These are phyloP conservation scores for Eumaeus atala DNA, from an alignment of 1,140 invertebrate genomes.

Conservation along the genomic window DNA sequence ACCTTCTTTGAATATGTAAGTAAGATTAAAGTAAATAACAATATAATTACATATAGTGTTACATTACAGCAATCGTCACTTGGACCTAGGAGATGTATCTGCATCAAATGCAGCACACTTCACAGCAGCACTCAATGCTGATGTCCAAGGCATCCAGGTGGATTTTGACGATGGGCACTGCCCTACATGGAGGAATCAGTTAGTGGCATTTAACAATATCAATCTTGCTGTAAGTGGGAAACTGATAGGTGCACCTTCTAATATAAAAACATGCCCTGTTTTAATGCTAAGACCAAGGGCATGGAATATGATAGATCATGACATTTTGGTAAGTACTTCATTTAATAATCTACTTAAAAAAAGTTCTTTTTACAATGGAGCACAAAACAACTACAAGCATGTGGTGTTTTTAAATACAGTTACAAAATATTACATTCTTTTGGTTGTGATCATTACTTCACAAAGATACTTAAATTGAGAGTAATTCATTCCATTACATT, in stretches of 20 bases:
- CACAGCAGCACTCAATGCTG: constrained; percentile 66
- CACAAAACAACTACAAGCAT: too few species aligned
- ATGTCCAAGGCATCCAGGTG: constrained; percentile 76
- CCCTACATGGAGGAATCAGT: constrained; percentile 82
- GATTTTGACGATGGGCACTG: constrained; percentile 85
- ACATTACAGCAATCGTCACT: constrained; percentile 67
- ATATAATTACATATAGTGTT: neutral
- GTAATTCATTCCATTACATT: too few species aligned
- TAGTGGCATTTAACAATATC: constrained; percentile 79
- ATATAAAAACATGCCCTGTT: constrained; percentile 73
- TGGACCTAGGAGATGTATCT: constrained; percentile 78
- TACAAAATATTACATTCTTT: too few species aligned
- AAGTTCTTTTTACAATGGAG: too few species aligned
- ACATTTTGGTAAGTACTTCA: constrained; percentile 75
- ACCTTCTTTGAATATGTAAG: constrained; percentile 60
- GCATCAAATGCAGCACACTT: constrained; percentile 75
- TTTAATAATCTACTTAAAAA: too few species aligned
- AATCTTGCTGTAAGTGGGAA: constrained; percentile 74
- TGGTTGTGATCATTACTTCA: too few species aligned
- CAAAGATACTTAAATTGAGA: too few species aligned
- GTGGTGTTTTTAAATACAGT: too few species aligned
- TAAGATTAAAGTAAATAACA: constrained; percentile 2
- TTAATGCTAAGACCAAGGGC: constrained; percentile 82
- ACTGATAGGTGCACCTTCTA: constrained; percentile 68
- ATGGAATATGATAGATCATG: constrained; percentile 85